Base-by-base conservation (phyloP, 2,113 vertebrate genomes). In the Myiopsitta monachus region DNA sequence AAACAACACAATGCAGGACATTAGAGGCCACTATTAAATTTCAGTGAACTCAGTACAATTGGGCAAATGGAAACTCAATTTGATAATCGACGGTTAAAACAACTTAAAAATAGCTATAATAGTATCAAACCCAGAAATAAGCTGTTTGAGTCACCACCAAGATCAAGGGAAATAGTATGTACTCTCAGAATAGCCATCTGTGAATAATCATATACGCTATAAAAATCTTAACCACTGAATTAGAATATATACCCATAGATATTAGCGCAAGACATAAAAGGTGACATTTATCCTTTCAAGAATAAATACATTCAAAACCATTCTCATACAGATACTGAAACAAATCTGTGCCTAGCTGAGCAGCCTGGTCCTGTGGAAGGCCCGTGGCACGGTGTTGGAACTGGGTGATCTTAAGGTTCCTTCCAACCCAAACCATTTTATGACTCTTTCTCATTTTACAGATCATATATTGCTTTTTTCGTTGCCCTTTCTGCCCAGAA, bases 391-490 rank as follows among this genome's bases (percentile, higher is more conserved):
- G 57, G 33, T 10, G 57, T 5, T 36, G 57, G 33, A 36, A 36
- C 8, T 15, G 33, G 33, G 22, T 24, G 33, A 59, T 15, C 33
- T 24, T 36, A 59, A 36, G 57, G 57, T 36, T 22, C 22, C 57
- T 59, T 59, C 57, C 33, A 59, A 59, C 22, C 57, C 33, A 36
- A 59, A 59, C 22, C 33, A 59, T 59, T 24, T n/a, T 15, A 36
- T 24, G 33, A 59, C 24, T 36, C 57, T 24, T 79, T 81, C 49
- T 51, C 47, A 24, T 47, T 83, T 66, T 38, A 62, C 17, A 82
- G 61, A 9, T 8, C 0, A 0, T 3, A 16, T 9, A 38, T 69
- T 33, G 33, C 61, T 83, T 33, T 77, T 41, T 38, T 11, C 10
- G 36, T 13, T 52, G 63, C 59, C 24, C 66, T 49, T 47, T 43